Evolutionary conservation across 1,140 invertebrate species (phyloP).

Genomic region (Mylabris phalerata): DNA sequence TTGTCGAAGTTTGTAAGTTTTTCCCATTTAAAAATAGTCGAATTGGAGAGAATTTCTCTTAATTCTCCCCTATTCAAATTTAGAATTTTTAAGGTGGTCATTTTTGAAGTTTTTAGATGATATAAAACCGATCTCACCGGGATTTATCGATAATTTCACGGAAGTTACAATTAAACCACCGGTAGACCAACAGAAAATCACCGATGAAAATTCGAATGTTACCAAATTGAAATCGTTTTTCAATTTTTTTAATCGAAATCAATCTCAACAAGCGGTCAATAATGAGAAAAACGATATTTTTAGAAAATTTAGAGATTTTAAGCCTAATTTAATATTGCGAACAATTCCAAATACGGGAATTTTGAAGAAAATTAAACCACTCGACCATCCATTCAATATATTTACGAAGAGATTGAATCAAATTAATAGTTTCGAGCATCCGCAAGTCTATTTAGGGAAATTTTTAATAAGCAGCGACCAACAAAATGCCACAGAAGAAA

Average conservation of each 20-base stretch:
- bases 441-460: conserved; percentile 11
- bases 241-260: too few species aligned
- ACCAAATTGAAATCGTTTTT: too few species aligned
- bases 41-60: background rate
- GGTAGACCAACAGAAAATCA: background rate
- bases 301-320: too few species aligned
- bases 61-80: too few species aligned
- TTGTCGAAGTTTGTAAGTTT: conserved; percentile 44
- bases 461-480: conserved; percentile 7
- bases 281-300: too few species aligned
- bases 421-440: background rate
- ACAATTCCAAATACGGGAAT: too few species aligned
- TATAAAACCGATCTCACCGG: conserved; percentile 32
- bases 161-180: conserved; percentile 35
- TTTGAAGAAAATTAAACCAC: too few species aligned
- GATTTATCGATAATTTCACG: conserved; percentile 35
- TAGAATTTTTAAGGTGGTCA: background rate
- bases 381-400: conserved; percentile 20
- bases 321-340: too few species aligned
- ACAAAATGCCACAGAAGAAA: conserved; percentile 7
- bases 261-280: too few species aligned
- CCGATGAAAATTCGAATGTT: too few species aligned
- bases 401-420: conserved; percentile 2
- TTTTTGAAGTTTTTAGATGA: conserved; percentile 25
- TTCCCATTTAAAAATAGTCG: conserved; percentile 2